Evolutionary conservation across 2,113 vertebrate species (phyloP).

Genomic region (Riparia riparia): DNA sequence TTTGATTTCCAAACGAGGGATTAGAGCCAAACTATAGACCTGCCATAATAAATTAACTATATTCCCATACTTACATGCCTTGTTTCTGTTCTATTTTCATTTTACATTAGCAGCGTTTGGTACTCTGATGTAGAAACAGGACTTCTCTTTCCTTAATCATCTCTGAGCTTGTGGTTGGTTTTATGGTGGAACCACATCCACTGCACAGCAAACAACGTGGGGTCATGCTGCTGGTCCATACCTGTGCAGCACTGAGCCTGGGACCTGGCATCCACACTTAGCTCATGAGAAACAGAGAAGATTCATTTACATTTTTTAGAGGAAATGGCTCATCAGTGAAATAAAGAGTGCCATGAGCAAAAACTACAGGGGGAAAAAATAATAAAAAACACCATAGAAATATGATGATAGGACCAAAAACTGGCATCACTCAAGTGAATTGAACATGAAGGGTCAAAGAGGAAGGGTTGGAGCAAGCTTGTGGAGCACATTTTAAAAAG

Average conservation of each 20-base stretch:
- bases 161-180: not conserved
- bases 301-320: not conserved
- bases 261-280: not conserved
- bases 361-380: not conserved
- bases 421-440: not conserved
- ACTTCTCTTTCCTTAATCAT: not conserved
- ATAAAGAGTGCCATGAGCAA: not conserved
- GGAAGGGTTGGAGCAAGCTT: not conserved
- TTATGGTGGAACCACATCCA: not conserved
- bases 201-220: not conserved
- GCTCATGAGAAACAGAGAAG: not conserved
- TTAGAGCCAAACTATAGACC: conserved; percentile 50
- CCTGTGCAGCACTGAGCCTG: not conserved
- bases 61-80: conserved; percentile 20
- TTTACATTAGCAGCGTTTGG: conserved; percentile 63
- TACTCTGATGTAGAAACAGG: not conserved
- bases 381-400: not conserved
- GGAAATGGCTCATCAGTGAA: not conserved
- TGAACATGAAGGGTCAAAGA: not conserved
- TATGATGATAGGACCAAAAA: not conserved
- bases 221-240: not conserved
- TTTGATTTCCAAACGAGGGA: conserved; percentile 32
- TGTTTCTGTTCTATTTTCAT: conserved; percentile 66
- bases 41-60: conserved; percentile 59
- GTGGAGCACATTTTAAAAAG: not conserved